Evolutionary conservation across 2,797 vertebrate genomes (phyloP).

Genomic region (Spizella passerina): DNA sequence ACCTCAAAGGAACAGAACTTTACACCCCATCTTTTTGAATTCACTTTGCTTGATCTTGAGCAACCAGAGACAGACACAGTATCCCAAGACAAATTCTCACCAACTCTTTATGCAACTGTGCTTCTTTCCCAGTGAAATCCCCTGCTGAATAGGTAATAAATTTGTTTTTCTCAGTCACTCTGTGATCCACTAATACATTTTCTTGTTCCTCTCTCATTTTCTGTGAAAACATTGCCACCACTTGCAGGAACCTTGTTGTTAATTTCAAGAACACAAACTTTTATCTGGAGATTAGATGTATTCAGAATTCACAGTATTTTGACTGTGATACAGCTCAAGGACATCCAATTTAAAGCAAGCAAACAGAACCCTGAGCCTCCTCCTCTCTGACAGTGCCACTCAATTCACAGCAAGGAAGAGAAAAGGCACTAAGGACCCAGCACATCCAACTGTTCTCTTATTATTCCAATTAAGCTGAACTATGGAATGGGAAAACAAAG

Average conservation of each 20-base stretch:
- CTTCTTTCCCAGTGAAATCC: not conserved
- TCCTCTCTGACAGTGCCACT: not conserved
- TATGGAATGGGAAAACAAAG: not conserved
- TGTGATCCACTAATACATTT: not conserved
- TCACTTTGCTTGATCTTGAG: not conserved
- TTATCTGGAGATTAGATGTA: not conserved
- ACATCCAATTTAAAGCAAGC: not conserved
- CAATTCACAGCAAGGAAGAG: not conserved
- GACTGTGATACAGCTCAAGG: not conserved
- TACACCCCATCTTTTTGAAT: not conserved
- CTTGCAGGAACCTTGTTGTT: not conserved
- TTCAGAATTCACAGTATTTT: not conserved
- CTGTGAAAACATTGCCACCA: not conserved
- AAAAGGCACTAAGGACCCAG: not conserved
- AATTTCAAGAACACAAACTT: not conserved
- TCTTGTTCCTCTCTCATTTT: not conserved
- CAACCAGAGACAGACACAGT: not conserved
- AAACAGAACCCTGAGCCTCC: not conserved
- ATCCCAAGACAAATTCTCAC: not conserved
- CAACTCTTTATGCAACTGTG: not conserved
- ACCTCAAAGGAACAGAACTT: not conserved
- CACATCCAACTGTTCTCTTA: not conserved
- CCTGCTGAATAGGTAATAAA: conserved; percentile 10
- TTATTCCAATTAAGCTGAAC: not conserved
- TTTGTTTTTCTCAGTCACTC: not conserved